A percentile compares a stretch with the other conserved stretches of the same genome.
Evolutionary conservation across 1,140 invertebrate species (phyloP).

Genomic region (Hypothenemus hampei): DNA sequence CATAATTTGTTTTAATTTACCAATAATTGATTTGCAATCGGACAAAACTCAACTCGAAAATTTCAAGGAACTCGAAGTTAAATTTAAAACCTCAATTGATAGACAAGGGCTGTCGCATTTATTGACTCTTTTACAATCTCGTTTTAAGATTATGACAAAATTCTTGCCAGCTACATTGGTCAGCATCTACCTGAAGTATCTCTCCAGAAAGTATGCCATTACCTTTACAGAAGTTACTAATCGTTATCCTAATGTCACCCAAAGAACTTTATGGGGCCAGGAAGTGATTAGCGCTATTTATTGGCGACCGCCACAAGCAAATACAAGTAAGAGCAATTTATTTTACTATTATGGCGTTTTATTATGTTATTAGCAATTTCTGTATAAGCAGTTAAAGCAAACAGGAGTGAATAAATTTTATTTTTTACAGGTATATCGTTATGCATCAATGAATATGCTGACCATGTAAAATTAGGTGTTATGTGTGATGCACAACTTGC

Average conservation of each 20-base stretch:
- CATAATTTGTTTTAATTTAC: slow-evolving; percentile 48
- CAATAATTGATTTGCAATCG: slow-evolving; percentile 45
- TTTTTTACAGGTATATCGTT: slow-evolving; percentile 61
- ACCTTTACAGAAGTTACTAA: slow-evolving; percentile 65
- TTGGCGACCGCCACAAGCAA: slow-evolving; percentile 74
- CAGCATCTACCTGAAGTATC: slow-evolving; percentile 62
- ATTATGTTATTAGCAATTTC: not conserved
- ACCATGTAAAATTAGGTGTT: slow-evolving; percentile 61
- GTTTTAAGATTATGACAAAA: slow-evolving; percentile 60
- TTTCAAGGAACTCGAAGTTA: slow-evolving; percentile 51
- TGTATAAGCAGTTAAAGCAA: not conserved
- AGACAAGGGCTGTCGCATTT: slow-evolving; percentile 64
- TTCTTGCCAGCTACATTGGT: slow-evolving; percentile 62
- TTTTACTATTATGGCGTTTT: not conserved
- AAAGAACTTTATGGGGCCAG: slow-evolving; percentile 59
- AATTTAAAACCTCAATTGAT: slow-evolving; percentile 54
- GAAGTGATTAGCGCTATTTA: slow-evolving; percentile 63
- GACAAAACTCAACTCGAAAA: slow-evolving; percentile 41
- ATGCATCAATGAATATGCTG: slow-evolving; percentile 68
- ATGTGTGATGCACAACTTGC: slow-evolving; percentile 70
- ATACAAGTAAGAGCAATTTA: slow-evolving; percentile 70
- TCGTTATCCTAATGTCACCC: slow-evolving; percentile 44
- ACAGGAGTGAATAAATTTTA: not conserved
- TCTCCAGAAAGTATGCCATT: slow-evolving; percentile 67
- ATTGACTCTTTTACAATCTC: slow-evolving; percentile 61